A percentile compares a stretch with the other conserved stretches of the same genome.
Conservation (phyloP, 2,113 vertebrate genomes). For the Ovis aries region DNA sequence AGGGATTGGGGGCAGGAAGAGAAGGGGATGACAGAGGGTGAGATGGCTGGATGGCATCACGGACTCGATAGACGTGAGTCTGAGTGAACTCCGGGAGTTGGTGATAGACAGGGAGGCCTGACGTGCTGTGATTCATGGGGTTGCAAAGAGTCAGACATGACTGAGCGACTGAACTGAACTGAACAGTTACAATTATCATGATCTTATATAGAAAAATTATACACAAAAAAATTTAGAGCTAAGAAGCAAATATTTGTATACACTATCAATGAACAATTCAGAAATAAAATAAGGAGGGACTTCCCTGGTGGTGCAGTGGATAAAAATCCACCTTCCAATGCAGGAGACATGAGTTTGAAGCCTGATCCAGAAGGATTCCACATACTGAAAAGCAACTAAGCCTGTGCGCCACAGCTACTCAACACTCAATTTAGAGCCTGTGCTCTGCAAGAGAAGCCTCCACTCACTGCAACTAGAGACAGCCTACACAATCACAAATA, state of each 20-base stretch:
- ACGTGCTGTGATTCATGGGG: too few relatives aligned
- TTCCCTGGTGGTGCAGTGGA: neutral
- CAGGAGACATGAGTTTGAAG: neutral
- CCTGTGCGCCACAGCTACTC: neutral
- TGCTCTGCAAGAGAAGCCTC: neutral
- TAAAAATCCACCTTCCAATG: neutral
- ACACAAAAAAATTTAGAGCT: neutral
- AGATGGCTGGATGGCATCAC: too few relatives aligned
- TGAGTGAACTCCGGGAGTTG: too few relatives aligned
- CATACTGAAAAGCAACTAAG: neutral
- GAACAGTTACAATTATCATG: neutral
- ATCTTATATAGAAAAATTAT: neutral
- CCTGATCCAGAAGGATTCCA: neutral
- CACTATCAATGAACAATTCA: neutral
- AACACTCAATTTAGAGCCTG: neutral
- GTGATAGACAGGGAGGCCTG: too few relatives aligned
- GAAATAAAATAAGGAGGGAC: neutral
- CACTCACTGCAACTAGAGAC: neutral
- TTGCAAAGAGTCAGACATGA: too few relatives aligned
- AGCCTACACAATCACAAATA: neutral
- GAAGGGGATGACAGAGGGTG: too few relatives aligned
- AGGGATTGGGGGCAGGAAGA: too few relatives aligned
- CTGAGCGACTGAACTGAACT: too few relatives aligned
- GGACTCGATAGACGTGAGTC: too few relatives aligned
- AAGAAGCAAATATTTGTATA: neutral